These are phyloP conservation scores for Teinopalpus imperialis DNA, from an alignment of 2,888 invertebrate genomes.

Conservation along the genomic window DNA sequence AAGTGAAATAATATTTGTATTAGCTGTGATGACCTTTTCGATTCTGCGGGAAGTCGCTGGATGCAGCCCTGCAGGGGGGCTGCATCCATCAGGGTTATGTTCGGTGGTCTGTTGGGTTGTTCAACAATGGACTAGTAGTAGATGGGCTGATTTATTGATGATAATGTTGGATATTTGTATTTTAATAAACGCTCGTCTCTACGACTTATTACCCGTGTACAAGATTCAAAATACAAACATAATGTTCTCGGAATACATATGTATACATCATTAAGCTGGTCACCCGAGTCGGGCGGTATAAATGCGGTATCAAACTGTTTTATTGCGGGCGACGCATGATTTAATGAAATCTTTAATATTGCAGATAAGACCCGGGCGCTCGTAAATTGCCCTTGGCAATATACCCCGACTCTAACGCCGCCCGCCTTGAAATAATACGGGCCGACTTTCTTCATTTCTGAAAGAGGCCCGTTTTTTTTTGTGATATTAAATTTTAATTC, in stretches of 20 bases:
- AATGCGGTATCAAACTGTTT: conserved; percentile 79
- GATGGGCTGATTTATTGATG: too few species aligned
- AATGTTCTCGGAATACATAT: conserved; percentile 23
- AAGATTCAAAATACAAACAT: conserved; percentile 5
- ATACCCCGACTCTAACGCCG: conserved; percentile 46
- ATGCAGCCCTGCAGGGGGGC: too few species aligned
- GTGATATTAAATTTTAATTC: conserved; percentile 39
- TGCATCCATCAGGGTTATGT: too few species aligned
- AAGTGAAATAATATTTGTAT: too few species aligned
- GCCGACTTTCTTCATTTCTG: conserved; percentile 43
- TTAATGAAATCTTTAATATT: conserved; percentile 81
- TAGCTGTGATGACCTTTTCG: too few species aligned
- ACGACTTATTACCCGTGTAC: too few species aligned
- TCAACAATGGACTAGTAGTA: too few species aligned
- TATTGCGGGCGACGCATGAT: conserved; percentile 72
- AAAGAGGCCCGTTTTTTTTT: conserved; percentile 31
- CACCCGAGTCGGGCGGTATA: conserved; percentile 64
- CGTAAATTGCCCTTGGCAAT: conserved; percentile 63
- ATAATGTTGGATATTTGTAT: too few species aligned
- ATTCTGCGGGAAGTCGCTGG: too few species aligned
- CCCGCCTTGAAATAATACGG: conserved; percentile 46
- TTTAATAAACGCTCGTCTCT: too few species aligned
- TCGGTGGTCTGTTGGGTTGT: too few species aligned
- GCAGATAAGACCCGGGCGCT: conserved; percentile 64
- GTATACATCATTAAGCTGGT: conserved; percentile 73